These are phyloP conservation scores for Apantesis nais DNA, from an alignment of 2,888 invertebrate genomes.

Conservation along the genomic window DNA sequence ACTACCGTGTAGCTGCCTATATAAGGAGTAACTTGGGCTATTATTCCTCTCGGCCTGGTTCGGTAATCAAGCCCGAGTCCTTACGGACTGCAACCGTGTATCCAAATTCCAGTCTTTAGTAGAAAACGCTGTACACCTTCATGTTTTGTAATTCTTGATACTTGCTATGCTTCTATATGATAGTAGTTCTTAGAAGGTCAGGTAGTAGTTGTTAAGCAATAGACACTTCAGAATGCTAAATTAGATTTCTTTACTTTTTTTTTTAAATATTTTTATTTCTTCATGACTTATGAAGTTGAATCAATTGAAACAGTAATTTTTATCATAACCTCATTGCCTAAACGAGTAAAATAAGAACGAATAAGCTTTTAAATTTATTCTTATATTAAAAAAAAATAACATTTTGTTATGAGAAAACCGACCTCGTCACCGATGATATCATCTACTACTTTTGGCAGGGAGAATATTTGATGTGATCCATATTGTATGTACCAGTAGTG, in stretches of 20 bases:
- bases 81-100: too few species aligned
- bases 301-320: too few species aligned
- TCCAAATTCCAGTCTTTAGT: background rate
- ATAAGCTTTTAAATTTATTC: background rate
- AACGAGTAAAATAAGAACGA: background rate
- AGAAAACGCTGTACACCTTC: too few species aligned
- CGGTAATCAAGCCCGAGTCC: too few species aligned
- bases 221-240: too few species aligned
- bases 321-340: too few species aligned
- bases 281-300: background rate
- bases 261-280: background rate
- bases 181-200: background rate
- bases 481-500: conserved; percentile 12
- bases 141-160: too few species aligned
- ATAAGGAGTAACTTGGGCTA: too few species aligned
- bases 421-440: background rate
- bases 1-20: too few species aligned
- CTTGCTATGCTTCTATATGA: background rate
- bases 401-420: background rate
- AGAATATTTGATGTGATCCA: conserved; percentile 6
- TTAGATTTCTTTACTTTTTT: background rate
- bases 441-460: background rate
- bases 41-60: too few species aligned
- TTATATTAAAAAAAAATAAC: background rate
- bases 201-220: background rate